These are phyloP conservation scores for Pseudopleuronectes americanus DNA, from an alignment of 2,797 vertebrate species.

Conservation along the genomic window DNA sequence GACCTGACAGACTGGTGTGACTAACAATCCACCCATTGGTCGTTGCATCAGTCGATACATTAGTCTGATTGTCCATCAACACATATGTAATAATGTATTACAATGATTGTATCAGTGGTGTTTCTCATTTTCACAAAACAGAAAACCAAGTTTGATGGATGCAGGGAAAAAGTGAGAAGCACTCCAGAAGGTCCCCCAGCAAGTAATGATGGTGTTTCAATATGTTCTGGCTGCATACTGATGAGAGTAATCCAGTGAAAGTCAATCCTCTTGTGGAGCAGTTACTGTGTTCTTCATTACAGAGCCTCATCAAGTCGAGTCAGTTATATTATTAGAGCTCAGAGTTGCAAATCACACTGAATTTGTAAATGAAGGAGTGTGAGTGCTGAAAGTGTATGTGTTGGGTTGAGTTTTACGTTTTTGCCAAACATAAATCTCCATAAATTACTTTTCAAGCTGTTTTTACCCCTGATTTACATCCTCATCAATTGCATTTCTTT, in stretches of 20 bases:
- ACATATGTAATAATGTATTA: no score
- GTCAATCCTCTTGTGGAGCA: not conserved
- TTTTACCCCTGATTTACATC: not conserved
- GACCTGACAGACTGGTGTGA: no score
- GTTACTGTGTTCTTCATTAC: not conserved
- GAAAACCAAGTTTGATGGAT: not conserved
- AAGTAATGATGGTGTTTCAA: not conserved
- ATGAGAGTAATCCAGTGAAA: not conserved
- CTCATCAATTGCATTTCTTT: not conserved
- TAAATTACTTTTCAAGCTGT: no score
- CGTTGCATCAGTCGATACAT: no score
- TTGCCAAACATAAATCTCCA: no score
- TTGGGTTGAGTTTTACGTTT: not conserved
- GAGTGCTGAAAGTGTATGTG: not conserved
- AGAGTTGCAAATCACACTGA: not conserved
- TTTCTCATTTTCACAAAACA: no score
- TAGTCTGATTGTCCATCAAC: no score
- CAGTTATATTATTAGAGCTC: not conserved
- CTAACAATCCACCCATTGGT: no score
- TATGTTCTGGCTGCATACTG: not conserved
- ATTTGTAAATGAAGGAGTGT: not conserved
- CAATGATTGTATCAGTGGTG: no score
- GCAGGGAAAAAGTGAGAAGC: not conserved
- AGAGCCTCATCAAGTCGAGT: not conserved
- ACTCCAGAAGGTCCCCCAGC: slow-evolving; percentile 1